Evolutionary conservation across 2,888 invertebrate species (phyloP).

Genomic region (Heliconius aoede): DNA sequence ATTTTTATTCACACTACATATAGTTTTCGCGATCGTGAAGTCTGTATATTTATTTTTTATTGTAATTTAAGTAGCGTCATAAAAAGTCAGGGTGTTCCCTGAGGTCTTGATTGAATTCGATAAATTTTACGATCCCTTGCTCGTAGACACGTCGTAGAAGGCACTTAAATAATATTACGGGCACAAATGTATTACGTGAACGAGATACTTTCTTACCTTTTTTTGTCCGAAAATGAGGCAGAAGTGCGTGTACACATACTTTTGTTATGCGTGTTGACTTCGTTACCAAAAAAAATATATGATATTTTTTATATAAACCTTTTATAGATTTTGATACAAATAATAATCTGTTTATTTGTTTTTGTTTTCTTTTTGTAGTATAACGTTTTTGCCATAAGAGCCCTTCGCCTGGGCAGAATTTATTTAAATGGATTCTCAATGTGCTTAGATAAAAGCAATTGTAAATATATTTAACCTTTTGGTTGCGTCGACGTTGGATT

Average conservation of each 20-base stretch:
- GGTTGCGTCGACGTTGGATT: neutral
- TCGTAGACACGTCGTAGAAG: constrained; percentile 47
- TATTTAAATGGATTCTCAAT: neutral
- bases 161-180: constrained; percentile 48
- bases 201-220: constrained; percentile 33
- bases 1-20: neutral
- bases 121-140: constrained; percentile 49
- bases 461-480: constrained; percentile 6
- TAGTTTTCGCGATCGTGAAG: neutral
- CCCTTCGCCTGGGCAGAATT: neutral
- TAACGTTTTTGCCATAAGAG: neutral
- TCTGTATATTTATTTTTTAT: constrained; percentile 25
- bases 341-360: neutral
- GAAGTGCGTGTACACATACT: neutral
- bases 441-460: constrained; percentile 7
- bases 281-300: neutral
- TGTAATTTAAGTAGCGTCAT: constrained; percentile 31
- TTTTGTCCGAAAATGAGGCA: neutral
- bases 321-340: neutral
- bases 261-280: neutral
- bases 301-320: too few relatives aligned
- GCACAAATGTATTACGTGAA: constrained; percentile 39
- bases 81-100: constrained; percentile 42
- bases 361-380: too few relatives aligned
- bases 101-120: constrained; percentile 50